These are phyloP conservation scores for Penaeus chinensis DNA, from an alignment of 1,140 invertebrate genomes.

Conservation along the genomic window DNA sequence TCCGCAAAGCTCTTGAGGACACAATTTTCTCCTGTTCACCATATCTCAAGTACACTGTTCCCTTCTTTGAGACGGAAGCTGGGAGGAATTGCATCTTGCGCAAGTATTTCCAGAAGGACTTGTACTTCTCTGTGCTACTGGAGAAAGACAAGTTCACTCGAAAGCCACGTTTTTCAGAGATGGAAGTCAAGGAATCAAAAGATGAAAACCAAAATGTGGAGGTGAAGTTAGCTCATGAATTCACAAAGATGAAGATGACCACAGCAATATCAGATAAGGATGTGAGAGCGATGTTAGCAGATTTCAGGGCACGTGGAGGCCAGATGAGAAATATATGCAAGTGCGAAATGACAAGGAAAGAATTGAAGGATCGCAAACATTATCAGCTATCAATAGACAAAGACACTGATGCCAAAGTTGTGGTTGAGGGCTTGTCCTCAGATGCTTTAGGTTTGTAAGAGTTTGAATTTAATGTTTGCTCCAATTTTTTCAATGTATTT, in stretches of 20 bases:
- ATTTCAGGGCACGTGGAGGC: constrained; percentile 88
- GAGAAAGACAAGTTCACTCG: constrained; percentile 66
- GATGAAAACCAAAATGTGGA: constrained; percentile 57
- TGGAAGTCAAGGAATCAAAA: constrained; percentile 74
- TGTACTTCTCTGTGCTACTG: constrained; percentile 79
- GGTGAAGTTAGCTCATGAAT: constrained; percentile 74
- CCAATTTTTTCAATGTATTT: background rate
- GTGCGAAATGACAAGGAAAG: constrained; percentile 24
- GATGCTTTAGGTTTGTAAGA: constrained; percentile 22
- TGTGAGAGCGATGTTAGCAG: constrained; percentile 80
- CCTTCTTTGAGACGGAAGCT: constrained; percentile 87
- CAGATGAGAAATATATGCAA: constrained; percentile 62
- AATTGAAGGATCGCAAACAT: constrained; percentile 50
- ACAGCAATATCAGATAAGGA: constrained; percentile 72
- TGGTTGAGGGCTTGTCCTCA: constrained; percentile 34
- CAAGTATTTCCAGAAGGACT: constrained; percentile 81
- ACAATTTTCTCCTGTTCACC: constrained; percentile 87
- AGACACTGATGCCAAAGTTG: constrained; percentile 2
- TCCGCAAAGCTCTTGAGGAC: constrained; percentile 80
- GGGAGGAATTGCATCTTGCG: constrained; percentile 83
- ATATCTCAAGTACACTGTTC: constrained; percentile 84
- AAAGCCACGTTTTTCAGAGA: constrained; percentile 80
- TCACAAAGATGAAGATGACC: constrained; percentile 79
- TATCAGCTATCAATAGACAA: constrained; percentile 38
- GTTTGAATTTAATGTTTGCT: too few relatives aligned